These are phyloP conservation scores for Parapsyche elsis DNA, from an alignment of 1,140 invertebrate genomes.

Conservation along the genomic window DNA sequence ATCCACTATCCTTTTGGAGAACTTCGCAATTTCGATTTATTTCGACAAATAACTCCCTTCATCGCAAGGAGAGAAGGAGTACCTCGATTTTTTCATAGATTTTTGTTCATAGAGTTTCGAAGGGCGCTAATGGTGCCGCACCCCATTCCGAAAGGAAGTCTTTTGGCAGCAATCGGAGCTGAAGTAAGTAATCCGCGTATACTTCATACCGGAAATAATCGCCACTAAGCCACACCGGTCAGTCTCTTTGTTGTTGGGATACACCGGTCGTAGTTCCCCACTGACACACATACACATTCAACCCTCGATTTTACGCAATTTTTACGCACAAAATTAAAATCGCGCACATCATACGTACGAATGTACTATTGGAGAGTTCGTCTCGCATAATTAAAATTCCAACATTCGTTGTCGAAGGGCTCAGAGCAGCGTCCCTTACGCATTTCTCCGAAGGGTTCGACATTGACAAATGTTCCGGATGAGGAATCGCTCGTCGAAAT, in stretches of 20 bases:
- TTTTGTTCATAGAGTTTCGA: neutral
- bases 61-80: neutral
- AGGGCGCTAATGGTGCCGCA: neutral
- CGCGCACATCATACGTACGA: too few species aligned
- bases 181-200: constrained; percentile 43
- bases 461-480: constrained; percentile 52
- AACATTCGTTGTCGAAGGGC: neutral
- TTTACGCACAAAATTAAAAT: neutral
- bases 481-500: constrained; percentile 48
- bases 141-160: constrained; percentile 14
- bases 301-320: neutral
- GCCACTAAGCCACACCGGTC: constrained; percentile 21
- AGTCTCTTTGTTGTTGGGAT: constrained; percentile 28
- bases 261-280: neutral
- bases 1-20: too few species aligned
- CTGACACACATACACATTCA: constrained; percentile 30
- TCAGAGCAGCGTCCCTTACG: neutral
- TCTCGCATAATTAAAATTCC: constrained; percentile 25
- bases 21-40: too few species aligned
- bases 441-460: constrained; percentile 15
- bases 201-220: constrained; percentile 43
- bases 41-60: too few species aligned
- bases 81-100: too few species aligned
- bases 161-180: constrained; percentile 42
- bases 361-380: neutral